Conservation (phyloP, 2,888 invertebrate species). For the Mimas tiliae region DNA sequence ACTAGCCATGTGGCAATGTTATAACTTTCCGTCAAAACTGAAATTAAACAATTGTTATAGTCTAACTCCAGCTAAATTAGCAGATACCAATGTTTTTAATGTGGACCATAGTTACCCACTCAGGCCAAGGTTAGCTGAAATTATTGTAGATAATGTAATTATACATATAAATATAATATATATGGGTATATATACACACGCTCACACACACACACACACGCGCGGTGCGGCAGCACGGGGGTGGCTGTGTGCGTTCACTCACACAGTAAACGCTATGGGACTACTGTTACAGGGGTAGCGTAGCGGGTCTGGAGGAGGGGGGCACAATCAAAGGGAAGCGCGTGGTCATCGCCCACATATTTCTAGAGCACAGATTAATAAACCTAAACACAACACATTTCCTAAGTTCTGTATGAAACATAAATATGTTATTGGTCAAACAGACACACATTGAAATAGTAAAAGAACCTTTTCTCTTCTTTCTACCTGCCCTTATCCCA, state of each 20-base stretch:
- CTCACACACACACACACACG: conserved; percentile 15
- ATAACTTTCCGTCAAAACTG: too few species aligned
- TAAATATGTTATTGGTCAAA: too few species aligned
- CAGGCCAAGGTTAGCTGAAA: neutral
- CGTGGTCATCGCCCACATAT: conserved; percentile 6
- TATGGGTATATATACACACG: conserved; percentile 1
- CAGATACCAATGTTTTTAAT: neutral
- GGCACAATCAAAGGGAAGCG: neutral
- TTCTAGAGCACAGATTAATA: conserved; percentile 1
- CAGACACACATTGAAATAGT: too few species aligned
- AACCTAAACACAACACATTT: neutral
- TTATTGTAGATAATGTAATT: neutral
- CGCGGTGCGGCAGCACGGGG: neutral
- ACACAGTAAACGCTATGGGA: conserved; percentile 1
- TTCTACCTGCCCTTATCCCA: too few species aligned
- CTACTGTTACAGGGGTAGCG: neutral
- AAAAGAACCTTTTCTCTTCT: too few species aligned
- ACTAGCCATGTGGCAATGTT: too few species aligned
- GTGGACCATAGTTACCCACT: neutral
- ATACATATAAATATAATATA: neutral
- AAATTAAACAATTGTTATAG: too few species aligned
- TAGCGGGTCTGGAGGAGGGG: neutral
- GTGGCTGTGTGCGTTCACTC: neutral
- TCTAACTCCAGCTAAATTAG: too few species aligned
- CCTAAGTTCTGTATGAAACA: too few species aligned